These are phyloP conservation scores for Pteria penguin DNA, from an alignment of 2,888 invertebrate species.

Conservation along the genomic window DNA sequence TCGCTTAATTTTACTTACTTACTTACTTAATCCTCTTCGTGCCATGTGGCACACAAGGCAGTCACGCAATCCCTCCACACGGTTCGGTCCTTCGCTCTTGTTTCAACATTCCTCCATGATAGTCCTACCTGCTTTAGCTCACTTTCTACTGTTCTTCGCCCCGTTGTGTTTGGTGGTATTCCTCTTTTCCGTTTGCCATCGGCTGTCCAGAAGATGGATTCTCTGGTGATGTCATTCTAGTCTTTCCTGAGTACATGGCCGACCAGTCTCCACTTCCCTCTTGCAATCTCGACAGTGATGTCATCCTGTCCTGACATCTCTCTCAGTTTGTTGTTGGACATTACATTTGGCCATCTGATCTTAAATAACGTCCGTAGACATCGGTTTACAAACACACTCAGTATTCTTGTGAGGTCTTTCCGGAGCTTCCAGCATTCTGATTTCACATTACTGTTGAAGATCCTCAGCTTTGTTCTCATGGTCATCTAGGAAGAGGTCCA, in stretches of 20 bases:
- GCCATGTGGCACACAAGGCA: background rate
- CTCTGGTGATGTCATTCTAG: background rate
- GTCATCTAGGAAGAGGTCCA: background rate
- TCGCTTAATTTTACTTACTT: background rate
- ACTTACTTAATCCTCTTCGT: background rate
- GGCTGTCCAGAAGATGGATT: background rate
- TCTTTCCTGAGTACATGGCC: background rate
- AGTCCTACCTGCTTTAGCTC: background rate
- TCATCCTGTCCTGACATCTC: background rate
- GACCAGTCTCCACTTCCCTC: background rate
- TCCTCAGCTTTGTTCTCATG: conserved; percentile 12
- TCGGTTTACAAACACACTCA: background rate
- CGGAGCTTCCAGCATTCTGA: conserved; percentile 1
- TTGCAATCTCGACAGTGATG: background rate
- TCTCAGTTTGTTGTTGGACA: background rate
- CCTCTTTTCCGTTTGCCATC: background rate
- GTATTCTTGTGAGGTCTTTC: background rate
- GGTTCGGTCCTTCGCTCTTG: background rate
- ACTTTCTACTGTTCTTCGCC: background rate
- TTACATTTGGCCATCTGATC: background rate
- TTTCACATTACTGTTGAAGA: conserved; percentile 15
- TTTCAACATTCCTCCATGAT: background rate
- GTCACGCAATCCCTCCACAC: background rate
- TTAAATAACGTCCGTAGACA: background rate
- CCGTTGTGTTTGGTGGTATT: background rate